Evolutionary conservation across 2,888 invertebrate species (phyloP).

Genomic region (Augochlorella aurata): DNA sequence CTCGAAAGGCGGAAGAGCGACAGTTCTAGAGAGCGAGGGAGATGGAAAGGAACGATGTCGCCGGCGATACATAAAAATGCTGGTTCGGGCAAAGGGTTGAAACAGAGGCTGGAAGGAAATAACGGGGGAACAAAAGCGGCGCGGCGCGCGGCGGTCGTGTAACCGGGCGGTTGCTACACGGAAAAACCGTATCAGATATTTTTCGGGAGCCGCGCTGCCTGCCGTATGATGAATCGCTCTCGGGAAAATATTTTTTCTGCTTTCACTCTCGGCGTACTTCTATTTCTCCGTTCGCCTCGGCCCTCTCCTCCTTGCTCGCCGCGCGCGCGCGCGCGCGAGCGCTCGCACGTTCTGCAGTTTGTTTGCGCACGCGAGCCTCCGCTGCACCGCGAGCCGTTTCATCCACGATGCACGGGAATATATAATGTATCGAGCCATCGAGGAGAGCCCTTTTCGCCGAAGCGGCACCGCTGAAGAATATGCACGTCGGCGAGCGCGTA

Average conservation of each 20-base stretch:
- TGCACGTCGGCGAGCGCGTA: background rate
- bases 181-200: constrained; percentile 44
- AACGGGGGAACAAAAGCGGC: constrained; percentile 23
- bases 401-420: background rate
- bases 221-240: constrained; percentile 11
- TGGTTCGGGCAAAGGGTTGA: background rate
- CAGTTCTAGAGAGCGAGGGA: no score
- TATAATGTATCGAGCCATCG: background rate
- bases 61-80: background rate
- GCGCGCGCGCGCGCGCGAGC: background rate
- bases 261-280: background rate
- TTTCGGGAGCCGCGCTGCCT: constrained; percentile 12
- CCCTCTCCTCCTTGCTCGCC: no score
- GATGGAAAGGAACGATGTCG: constrained; percentile 1
- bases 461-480: background rate
- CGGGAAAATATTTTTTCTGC: constrained; percentile 25
- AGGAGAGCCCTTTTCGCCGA: background rate
- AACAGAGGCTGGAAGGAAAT: constrained; percentile 21
- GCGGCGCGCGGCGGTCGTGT: constrained; percentile 1
- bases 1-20: background rate
- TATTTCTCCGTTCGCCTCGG: no score
- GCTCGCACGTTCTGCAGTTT: no score
- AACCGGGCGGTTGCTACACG: constrained; percentile 24
- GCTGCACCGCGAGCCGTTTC: background rate
- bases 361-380: background rate